Conservation (phyloP, 2,888 invertebrate species). For the Homarus gammarus region DNA sequence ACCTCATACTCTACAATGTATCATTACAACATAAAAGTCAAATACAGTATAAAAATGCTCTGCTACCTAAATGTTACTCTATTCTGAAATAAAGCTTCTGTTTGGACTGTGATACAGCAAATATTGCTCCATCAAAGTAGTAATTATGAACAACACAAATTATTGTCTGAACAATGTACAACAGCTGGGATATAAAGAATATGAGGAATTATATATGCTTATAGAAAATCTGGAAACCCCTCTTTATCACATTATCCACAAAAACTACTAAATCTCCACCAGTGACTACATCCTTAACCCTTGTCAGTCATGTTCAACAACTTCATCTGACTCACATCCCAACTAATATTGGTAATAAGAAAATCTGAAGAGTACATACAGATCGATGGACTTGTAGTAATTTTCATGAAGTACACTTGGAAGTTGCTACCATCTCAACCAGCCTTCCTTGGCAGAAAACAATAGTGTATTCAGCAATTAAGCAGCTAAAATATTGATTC, state of each 20-base stretch:
- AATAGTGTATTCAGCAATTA: too few species aligned
- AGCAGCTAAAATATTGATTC: not conserved
- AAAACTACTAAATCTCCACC: not conserved
- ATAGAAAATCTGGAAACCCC: not conserved
- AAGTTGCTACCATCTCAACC: not conserved
- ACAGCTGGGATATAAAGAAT: not conserved
- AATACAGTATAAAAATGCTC: not conserved
- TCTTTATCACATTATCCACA: not conserved
- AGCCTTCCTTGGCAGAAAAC: not conserved
- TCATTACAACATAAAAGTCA: not conserved
- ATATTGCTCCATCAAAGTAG: not conserved
- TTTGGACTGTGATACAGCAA: not conserved
- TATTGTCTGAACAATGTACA: not conserved
- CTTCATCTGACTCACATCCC: not conserved
- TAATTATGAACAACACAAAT: not conserved
- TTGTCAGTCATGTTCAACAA: not conserved
- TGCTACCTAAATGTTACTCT: not conserved
- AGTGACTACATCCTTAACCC: not conserved
- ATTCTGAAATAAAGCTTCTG: not conserved
- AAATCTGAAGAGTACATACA: not conserved
- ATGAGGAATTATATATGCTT: not conserved
- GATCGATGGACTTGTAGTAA: not conserved
- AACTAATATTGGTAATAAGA: not conserved
- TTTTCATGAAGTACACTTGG: not conserved
- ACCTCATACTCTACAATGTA: not conserved